phyloP scores from a whole-genome alignment of 1,140 invertebrate genomes.

The Pararge aegeria region DNA sequence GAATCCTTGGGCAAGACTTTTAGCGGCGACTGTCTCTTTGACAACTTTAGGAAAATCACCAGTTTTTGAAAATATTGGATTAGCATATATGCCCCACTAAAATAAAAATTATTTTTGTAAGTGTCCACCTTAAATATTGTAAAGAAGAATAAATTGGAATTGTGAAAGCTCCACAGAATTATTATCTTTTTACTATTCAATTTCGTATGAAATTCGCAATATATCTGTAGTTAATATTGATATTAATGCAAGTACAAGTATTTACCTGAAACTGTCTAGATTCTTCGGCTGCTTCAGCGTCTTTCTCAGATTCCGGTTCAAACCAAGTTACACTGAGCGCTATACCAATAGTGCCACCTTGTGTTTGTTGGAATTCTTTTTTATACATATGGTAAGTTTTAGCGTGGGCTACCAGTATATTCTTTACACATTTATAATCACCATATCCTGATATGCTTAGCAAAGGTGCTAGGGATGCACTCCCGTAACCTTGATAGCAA shows the following conservation, averaged over 20 bases:
- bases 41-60: slow-evolving; percentile 82
- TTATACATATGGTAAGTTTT: slow-evolving; percentile 82
- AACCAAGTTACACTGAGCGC: slow-evolving; percentile 72
- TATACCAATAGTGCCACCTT: slow-evolving; percentile 77
- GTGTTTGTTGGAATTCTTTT: slow-evolving; percentile 44
- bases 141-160: slow-evolving; percentile 9
- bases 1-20: slow-evolving; percentile 72
- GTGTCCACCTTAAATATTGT: no score
- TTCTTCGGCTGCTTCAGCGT: slow-evolving; percentile 74
- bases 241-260: background rate
- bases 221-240: background rate
- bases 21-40: slow-evolving; percentile 76
- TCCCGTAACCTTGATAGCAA: slow-evolving; percentile 81
- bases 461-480: slow-evolving; percentile 69
- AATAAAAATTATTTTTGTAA: no score
- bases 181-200: background rate
- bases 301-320: slow-evolving; percentile 68
- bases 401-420: slow-evolving; percentile 53
- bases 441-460: slow-evolving; percentile 74
- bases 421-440: slow-evolving; percentile 73
- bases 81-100: slow-evolving; percentile 51
- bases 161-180: no score
- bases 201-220: background rate
- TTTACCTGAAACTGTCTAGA: slow-evolving; percentile 68
- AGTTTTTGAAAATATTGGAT: slow-evolving; percentile 80